A percentile compares a stretch with the other conserved stretches of the same genome.
phyloP scores from a whole-genome alignment of 2,113 vertebrate species.

The Serilophus lunatus region DNA sequence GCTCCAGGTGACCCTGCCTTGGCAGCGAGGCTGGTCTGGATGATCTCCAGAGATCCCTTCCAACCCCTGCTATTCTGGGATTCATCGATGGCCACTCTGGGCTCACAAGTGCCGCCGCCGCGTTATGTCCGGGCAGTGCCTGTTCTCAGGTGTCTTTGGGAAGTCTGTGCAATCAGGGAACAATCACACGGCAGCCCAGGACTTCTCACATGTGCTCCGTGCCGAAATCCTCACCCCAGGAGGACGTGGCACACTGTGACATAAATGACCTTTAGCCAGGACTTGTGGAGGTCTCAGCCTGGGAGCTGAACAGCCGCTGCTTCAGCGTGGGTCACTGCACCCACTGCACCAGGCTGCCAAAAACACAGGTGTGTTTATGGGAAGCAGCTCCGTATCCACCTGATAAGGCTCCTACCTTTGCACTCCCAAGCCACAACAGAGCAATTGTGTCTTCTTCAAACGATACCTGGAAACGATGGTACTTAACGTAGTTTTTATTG shows the following conservation, averaged over 20 bases:
- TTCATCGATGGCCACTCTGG: not conserved
- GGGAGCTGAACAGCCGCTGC: not conserved
- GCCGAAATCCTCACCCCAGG: accelerated
- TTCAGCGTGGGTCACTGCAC: accelerated
- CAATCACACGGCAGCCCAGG: accelerated
- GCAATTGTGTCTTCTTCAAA: not conserved
- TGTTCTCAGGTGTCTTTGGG: not conserved
- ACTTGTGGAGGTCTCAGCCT: not conserved
- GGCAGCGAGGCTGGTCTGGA: not conserved
- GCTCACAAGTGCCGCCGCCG: accelerated
- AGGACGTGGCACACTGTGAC: accelerated
- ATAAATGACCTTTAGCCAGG: not conserved
- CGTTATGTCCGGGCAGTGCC: not conserved
- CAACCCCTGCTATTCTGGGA: not conserved
- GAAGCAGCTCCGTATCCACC: not conserved
- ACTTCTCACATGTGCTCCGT: accelerated
- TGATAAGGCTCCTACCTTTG: constrained; percentile 10
- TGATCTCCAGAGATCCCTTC: not conserved
- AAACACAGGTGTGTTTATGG: not conserved
- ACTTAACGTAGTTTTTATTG: not conserved
- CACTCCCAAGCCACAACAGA: not conserved
- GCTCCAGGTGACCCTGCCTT: not conserved
- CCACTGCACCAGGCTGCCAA: accelerated
- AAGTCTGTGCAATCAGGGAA: not conserved
- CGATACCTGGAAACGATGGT: not conserved